These are phyloP conservation scores for Ips typographus DNA, from an alignment of 1,140 invertebrate genomes.

Conservation along the genomic window DNA sequence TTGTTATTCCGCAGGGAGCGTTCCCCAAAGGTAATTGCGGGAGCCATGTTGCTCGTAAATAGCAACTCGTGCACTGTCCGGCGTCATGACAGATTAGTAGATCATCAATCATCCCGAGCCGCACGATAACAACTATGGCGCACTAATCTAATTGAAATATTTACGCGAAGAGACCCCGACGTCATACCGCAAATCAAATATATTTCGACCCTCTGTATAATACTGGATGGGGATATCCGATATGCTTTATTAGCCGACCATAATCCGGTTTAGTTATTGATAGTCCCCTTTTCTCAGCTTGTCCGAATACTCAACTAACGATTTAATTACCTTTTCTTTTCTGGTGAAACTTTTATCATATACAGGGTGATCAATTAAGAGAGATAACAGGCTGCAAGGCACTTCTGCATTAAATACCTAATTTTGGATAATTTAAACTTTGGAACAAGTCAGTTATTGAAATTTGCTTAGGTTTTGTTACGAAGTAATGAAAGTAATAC, in stretches of 20 bases:
- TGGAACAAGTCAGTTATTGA: too few relatives aligned
- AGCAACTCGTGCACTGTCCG: constrained; percentile 47
- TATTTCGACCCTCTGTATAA: constrained; percentile 30
- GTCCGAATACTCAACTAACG: not conserved
- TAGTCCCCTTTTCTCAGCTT: not conserved
- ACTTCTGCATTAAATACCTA: too few relatives aligned
- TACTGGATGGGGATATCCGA: constrained; percentile 11
- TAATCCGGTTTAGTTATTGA: constrained; percentile 24
- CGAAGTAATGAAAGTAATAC: too few relatives aligned
- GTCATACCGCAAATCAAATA: constrained; percentile 39
- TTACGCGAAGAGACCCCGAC: constrained; percentile 35
- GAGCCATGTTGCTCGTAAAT: constrained; percentile 46
- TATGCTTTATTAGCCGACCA: constrained; percentile 28
- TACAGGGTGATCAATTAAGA: too few relatives aligned
- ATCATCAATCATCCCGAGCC: constrained; percentile 49
- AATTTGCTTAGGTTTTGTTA: too few relatives aligned
- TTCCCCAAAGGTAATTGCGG: constrained; percentile 35
- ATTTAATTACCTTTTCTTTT: constrained; percentile 6
- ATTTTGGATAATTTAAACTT: too few relatives aligned
- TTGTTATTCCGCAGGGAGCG: constrained; percentile 17
- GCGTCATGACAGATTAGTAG: constrained; percentile 51
- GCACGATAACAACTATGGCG: constrained; percentile 43
- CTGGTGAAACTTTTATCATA: too few relatives aligned
- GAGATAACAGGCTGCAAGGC: too few relatives aligned
- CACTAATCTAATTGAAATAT: constrained; percentile 49